Conservation (phyloP, 2,888 invertebrate genomes). For the Agriotes lineatus region DNA sequence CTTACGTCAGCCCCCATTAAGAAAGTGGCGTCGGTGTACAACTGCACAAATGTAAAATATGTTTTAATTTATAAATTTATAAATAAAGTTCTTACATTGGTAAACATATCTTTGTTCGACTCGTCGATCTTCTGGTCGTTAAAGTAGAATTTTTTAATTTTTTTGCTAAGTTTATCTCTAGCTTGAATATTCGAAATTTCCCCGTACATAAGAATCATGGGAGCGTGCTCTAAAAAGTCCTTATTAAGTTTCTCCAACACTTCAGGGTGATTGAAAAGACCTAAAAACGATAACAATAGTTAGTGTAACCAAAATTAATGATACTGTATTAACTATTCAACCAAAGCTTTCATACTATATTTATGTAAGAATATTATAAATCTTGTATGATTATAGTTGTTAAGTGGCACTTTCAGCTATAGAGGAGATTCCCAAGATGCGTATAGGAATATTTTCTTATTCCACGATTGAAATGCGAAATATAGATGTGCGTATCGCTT, state of each 20-base stretch:
- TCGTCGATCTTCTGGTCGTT: constrained; percentile 5
- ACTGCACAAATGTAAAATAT: no score
- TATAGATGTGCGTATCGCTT: no score
- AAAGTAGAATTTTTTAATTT: constrained; percentile 18
- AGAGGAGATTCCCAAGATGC: no score
- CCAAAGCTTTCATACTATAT: no score
- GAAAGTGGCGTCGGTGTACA: constrained; percentile 13
- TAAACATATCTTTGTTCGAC: background rate
- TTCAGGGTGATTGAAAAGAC: background rate
- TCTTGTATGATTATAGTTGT: no score
- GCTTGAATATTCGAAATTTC: background rate
- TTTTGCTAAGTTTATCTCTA: background rate
- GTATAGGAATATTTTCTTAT: no score
- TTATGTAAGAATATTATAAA: no score
- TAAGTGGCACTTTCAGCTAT: no score
- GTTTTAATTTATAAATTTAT: no score
- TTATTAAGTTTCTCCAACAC: background rate
- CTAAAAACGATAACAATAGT: constrained; percentile 1
- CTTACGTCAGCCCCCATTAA: constrained; percentile 32
- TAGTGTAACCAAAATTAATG: no score
- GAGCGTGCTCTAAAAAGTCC: background rate
- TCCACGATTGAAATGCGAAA: no score
- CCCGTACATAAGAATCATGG: background rate
- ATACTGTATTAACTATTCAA: no score
- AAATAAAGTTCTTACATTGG: constrained; percentile 11